Evolutionary conservation across 2,113 vertebrate species (phyloP).

Genomic region (Albula glossodonta): DNA sequence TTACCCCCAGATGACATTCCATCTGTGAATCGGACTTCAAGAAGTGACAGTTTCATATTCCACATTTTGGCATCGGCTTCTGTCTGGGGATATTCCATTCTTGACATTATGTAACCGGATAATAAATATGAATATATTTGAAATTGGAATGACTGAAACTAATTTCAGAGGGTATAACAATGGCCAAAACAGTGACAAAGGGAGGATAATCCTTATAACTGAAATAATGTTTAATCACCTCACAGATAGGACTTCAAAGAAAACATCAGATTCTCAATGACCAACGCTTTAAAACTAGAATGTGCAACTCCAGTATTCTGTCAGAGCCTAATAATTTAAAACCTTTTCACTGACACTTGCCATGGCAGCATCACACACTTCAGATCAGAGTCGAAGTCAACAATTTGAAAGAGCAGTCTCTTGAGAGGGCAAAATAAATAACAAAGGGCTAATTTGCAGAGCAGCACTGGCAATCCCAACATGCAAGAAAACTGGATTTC

Average conservation of each 20-base stretch:
- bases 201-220: neutral
- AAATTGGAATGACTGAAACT: too few species aligned
- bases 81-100: neutral
- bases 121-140: neutral
- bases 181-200: neutral
- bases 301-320: neutral
- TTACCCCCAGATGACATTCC: neutral
- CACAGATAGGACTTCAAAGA: neutral
- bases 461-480: too few species aligned
- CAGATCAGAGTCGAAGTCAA: neutral
- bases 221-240: neutral
- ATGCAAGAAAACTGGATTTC: too few species aligned
- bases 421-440: neutral
- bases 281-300: neutral
- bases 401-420: neutral
- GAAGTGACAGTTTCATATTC: neutral
- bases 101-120: neutral
- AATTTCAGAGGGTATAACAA: neutral
- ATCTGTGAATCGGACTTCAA: neutral
- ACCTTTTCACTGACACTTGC: neutral
- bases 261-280: neutral
- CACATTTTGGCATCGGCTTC: neutral
- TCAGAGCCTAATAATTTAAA: neutral
- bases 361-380: neutral
- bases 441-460: too few species aligned